Base-by-base conservation (phyloP, 2,797 vertebrate genomes). In the Rhinoraja longicauda region DNA sequence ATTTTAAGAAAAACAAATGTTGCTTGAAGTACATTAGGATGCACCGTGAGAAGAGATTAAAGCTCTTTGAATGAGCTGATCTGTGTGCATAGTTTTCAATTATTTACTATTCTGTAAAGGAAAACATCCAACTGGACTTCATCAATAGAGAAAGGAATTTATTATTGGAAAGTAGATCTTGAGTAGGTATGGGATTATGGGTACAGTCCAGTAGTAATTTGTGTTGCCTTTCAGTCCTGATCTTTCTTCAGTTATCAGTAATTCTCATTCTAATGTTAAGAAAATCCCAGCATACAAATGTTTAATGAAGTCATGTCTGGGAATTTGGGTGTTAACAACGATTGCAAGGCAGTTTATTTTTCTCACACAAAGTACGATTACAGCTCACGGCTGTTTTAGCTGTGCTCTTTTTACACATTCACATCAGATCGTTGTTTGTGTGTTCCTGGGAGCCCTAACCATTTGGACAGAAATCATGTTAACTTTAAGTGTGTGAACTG, bases 381-480 rank as follows among this genome's bases (percentile, higher is more conserved):
- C 26, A 53, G 12, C 13, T 36, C 32, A 91, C 10, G 62, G 32
- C 29, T 67, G n/a, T 67, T 9, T 67, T 15, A 4, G 6, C 59
- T 9, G 62, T 88, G n/a, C 84, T 92, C 70, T 39, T 53, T 39
- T 75, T 67, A n/a, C 64, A 73, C 90, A 91, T 91, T 91, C 39
- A 91, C 67, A 17, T 39, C 29, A 92, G 24, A 92, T 53, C 72
- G 8, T 53, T 92, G 90, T 57, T 92, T 75, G 24, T 19, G 26
- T 75, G 26, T 24, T 75, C 90, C 70, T 75, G 90, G 90, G 90
- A 73, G 72, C 10, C 36, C 39, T 53, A 75, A 57, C 39, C 72
- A 73, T 13, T 75, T 73, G 70, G 67, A 73, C 36, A 75, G 26
- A 12, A 92, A 75, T 75, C 90, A 92, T 73, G 72, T 57, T 36